These are phyloP conservation scores for Poecile atricapillus DNA, from an alignment of 2,113 vertebrate species.

Conservation along the genomic window DNA sequence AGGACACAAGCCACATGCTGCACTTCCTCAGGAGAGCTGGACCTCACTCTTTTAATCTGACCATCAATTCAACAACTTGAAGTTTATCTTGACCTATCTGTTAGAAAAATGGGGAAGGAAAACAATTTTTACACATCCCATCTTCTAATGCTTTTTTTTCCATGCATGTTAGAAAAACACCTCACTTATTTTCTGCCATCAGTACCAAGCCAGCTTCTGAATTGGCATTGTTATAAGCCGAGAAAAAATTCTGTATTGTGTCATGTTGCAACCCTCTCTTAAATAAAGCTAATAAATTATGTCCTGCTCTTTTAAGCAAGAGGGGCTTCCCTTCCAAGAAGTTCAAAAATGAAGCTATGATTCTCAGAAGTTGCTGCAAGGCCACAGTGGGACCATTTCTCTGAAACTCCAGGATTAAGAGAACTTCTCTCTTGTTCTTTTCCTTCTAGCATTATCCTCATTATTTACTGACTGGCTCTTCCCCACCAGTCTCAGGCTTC, in stretches of 20 bases:
- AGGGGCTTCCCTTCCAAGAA: neutral
- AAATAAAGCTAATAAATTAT: neutral
- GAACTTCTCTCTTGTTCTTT: slow-evolving; percentile 29
- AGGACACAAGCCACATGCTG: neutral
- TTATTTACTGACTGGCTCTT: slow-evolving; percentile 54
- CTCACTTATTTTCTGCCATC: neutral
- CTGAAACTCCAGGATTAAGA: neutral
- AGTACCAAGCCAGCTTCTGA: neutral
- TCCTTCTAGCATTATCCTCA: slow-evolving; percentile 20
- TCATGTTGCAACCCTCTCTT: neutral
- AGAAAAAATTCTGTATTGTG: neutral
- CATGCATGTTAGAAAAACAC: neutral
- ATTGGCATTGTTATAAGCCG: neutral
- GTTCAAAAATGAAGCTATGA: neutral
- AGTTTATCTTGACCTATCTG: neutral
- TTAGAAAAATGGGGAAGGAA: neutral
- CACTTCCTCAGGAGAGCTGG: neutral
- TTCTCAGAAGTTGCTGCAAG: neutral
- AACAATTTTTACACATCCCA: neutral
- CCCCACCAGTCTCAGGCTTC: slow-evolving; percentile 12
- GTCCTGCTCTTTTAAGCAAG: neutral
- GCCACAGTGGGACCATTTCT: neutral
- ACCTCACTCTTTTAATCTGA: neutral
- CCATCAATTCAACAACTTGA: neutral
- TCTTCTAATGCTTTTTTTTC: neutral